These are phyloP conservation scores for Bubalus kerabau DNA, from an alignment of 2,113 vertebrate genomes.

Conservation along the genomic window DNA sequence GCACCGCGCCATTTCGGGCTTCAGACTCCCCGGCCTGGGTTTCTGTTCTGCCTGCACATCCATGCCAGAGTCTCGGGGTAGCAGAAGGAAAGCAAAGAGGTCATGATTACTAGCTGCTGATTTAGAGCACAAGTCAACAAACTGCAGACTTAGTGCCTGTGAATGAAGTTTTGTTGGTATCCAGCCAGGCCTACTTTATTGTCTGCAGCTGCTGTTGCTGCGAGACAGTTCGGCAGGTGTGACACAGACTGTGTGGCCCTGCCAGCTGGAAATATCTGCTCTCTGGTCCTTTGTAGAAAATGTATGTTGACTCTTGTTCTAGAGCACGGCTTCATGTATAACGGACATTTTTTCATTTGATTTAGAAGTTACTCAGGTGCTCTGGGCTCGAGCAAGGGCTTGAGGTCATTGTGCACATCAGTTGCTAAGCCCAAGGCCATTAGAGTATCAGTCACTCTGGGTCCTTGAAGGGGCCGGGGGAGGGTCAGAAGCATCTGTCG, in stretches of 20 bases:
- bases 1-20: rapidly evolving
- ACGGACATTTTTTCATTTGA: not conserved
- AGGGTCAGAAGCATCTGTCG: not conserved
- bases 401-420: rapidly evolving
- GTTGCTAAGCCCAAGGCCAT: rapidly evolving
- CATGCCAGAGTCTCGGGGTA: not conserved
- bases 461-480: not conserved
- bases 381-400: not conserved
- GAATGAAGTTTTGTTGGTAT: too few species aligned
- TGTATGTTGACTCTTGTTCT: rapidly evolving
- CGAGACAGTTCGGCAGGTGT: too few species aligned
- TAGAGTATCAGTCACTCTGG: not conserved
- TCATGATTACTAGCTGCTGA: too few species aligned
- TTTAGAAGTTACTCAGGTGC: not conserved
- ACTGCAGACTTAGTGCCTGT: not conserved
- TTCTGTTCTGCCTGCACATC: not conserved
- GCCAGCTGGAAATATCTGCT: not conserved
- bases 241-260: rapidly evolving
- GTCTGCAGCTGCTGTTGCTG: not conserved
- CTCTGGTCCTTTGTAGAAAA: not conserved
- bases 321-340: not conserved
- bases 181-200: rapidly evolving
- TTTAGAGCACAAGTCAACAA: not conserved
- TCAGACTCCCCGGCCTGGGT: not conserved
- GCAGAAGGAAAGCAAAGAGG: not conserved